Evolutionary conservation across 1,140 invertebrate species (phyloP).

Genomic region (Trachymyrmex septentrionalis): DNA sequence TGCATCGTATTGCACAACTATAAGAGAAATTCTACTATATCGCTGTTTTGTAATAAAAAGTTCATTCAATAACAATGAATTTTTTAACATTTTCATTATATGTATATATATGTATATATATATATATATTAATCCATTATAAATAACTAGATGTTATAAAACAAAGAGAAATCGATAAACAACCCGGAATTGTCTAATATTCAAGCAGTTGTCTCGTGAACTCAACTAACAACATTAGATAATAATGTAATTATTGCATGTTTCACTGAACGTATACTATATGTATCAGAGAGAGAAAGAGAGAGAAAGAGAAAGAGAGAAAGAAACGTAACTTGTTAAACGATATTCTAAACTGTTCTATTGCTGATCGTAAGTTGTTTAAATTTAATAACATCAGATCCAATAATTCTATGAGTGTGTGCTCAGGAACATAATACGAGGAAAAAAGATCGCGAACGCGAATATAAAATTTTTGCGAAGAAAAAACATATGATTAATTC

Average conservation of each 20-base stretch:
- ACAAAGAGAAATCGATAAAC: slow-evolving; percentile 32
- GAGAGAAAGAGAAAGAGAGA: background rate
- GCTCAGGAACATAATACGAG: background rate
- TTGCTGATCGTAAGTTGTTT: background rate
- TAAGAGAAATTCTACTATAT: slow-evolving; percentile 22
- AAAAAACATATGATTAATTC: background rate
- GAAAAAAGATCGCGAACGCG: slow-evolving; percentile 1
- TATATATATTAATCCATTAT: slow-evolving; percentile 39
- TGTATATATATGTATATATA: background rate
- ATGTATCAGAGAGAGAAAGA: background rate
- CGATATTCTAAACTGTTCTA: background rate
- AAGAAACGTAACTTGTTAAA: slow-evolving; percentile 30
- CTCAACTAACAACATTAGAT: background rate
- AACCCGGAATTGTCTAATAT: slow-evolving; percentile 25
- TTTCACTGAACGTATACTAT: slow-evolving; percentile 14
- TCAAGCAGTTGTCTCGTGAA: background rate
- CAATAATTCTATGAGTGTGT: background rate
- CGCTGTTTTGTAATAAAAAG: slow-evolving; percentile 42
- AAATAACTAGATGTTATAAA: slow-evolving; percentile 43
- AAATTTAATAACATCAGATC: slow-evolving; percentile 32
- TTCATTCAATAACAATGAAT: slow-evolving; percentile 37
- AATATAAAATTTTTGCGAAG: slow-evolving; percentile 41
- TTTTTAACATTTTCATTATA: slow-evolving; percentile 42
- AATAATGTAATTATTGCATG: slow-evolving; percentile 16
- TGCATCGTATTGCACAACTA: slow-evolving; percentile 42